Percentiles rank a stretch among this genome's conserved stretches.
phyloP scores from a whole-genome alignment of 2,888 invertebrate genomes.

The Helicoverpa assulta region DNA sequence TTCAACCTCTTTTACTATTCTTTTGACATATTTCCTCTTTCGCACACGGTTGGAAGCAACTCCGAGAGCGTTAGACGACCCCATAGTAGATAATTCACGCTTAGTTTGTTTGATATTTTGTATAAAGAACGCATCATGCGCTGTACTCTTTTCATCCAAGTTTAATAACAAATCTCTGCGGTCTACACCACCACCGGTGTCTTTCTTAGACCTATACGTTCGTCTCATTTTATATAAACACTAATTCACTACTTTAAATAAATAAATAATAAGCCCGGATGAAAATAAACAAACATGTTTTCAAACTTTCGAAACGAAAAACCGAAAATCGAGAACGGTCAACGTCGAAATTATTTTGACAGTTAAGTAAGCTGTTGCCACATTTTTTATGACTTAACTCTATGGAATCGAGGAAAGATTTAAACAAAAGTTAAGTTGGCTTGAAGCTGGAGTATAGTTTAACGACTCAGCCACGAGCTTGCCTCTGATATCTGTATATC shows the following conservation, averaged over 20 bases:
- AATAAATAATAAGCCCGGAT: slow-evolving; percentile 3
- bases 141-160: slow-evolving; percentile 79
- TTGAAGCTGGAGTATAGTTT: too few species aligned
- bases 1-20: slow-evolving; percentile 77
- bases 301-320: slow-evolving; percentile 36
- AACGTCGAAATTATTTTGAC: background rate
- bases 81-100: slow-evolving; percentile 79
- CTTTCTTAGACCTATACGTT: slow-evolving; percentile 84
- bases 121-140: slow-evolving; percentile 85
- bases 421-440: too few species aligned
- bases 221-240: slow-evolving; percentile 72
- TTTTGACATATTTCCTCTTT: slow-evolving; percentile 85
- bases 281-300: slow-evolving; percentile 19
- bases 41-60: slow-evolving; percentile 76
- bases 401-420: background rate
- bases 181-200: slow-evolving; percentile 74
- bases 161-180: slow-evolving; percentile 77
- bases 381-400: background rate
- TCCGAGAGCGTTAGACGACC: slow-evolving; percentile 70
- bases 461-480: too few species aligned
- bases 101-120: slow-evolving; percentile 86
- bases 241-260: slow-evolving; percentile 15
- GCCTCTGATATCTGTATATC: too few species aligned
- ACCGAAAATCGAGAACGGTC: slow-evolving; percentile 21
- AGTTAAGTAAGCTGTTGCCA: background rate